Percentiles rank a stretch among this genome's conserved stretches.
phyloP scores from a whole-genome alignment of 2,113 vertebrate species.

The Pholis gunnellus region DNA sequence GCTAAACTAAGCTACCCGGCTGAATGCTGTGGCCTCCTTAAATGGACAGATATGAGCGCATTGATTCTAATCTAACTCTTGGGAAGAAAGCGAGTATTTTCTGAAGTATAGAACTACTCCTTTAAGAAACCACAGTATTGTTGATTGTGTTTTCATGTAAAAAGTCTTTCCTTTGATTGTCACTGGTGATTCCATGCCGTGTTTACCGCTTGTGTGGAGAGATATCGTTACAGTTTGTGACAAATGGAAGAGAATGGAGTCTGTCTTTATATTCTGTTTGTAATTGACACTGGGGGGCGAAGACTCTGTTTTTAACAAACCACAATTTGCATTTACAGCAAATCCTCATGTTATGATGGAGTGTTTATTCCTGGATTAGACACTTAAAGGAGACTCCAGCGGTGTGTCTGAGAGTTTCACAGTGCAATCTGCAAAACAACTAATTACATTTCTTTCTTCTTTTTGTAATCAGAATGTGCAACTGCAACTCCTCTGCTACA shows the following conservation, averaged over 20 bases:
- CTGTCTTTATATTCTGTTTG: neutral
- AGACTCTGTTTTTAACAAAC: neutral
- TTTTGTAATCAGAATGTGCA: neutral
- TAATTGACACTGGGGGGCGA: neutral
- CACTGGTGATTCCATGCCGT: neutral
- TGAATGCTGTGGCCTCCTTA: neutral
- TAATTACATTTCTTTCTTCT: neutral
- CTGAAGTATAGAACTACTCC: neutral
- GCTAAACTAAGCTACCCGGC: neutral
- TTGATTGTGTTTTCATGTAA: neutral
- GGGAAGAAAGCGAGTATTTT: neutral
- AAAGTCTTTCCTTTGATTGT: neutral
- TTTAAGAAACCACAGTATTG: neutral
- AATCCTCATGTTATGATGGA: neutral
- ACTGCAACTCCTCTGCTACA: neutral
- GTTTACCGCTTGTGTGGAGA: neutral
- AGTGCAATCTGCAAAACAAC: neutral
- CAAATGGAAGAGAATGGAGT: neutral
- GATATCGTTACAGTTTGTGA: neutral
- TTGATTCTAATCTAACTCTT: neutral
- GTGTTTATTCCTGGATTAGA: constrained; percentile 4
- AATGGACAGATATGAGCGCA: neutral
- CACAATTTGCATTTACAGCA: neutral
- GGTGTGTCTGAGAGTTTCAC: neutral
- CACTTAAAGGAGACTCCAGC: neutral